Evolutionary conservation across 2,113 vertebrate genomes (phyloP), one percentile per base, ranked within the genome.

Genomic region (Grallaria varia): DNA sequence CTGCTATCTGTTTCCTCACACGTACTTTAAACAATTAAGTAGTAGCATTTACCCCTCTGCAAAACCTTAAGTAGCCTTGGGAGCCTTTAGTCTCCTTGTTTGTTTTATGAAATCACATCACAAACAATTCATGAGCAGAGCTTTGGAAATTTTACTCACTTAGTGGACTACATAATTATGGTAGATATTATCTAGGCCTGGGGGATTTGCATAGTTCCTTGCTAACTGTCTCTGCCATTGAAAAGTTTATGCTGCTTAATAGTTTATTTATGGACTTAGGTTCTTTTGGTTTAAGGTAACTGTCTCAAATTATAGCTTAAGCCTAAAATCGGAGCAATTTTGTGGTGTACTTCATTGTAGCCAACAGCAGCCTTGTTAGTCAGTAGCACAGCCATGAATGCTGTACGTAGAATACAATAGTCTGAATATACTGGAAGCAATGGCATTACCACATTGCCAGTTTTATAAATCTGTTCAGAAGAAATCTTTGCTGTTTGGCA

Each of bases 21-120:
- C 17, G n/a, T 56, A 55, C 22, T 89, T 94, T n/a, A 91, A 91
- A 89, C 28, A 84, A 73, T 35, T 49, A 67, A 90, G 44, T 33
- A 83, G 69, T 58, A 93, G 80, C 45, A 87, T 75, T 82, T 94
- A 84, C 20, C 23, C 81, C 66, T 87, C 66, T 76, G 45, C 44
- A 96, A 92, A 97, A 62, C 63, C 68, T 84, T 84, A 86, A 77
- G 64, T 22, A 94, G 83, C 30, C 42, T 50, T 77, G 84, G 77
- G 53, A 95, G 77, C 44, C 40, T 47, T 96, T 58, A 87, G 84
- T 73, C 53, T 80, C 74, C 45, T 53, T 79, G 58, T 67, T 95
- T 93, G 67, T 79, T 95, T 94, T 66, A 96, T 30, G 42, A 87
- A 95, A 85, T 82, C 71, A 62, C 66, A 96, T 40, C 78, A 84